phyloP scores from a whole-genome alignment of 2,797 vertebrate genomes.

The Chaunax sp. region DNA sequence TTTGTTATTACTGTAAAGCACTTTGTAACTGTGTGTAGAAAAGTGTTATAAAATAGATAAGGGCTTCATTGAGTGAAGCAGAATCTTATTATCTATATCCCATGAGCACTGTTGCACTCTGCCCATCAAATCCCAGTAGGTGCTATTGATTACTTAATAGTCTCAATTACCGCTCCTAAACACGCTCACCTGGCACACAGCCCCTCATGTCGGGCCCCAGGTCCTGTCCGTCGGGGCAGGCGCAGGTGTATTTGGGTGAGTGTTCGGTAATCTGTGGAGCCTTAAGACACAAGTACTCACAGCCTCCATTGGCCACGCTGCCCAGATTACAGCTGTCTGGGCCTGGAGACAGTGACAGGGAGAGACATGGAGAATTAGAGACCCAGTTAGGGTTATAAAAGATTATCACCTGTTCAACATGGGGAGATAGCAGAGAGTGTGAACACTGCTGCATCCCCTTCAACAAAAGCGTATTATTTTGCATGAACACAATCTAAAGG shows the following conservation, averaged over 20 bases:
- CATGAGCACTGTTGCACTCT: slow-evolving; percentile 3
- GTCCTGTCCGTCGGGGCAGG: slow-evolving; percentile 93
- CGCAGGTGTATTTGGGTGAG: slow-evolving; percentile 96
- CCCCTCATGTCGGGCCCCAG: slow-evolving; percentile 93
- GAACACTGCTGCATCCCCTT: slow-evolving; percentile 18
- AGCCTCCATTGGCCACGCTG: slow-evolving; percentile 91
- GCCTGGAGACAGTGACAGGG: slow-evolving; percentile 77
- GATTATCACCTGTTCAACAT: slow-evolving; percentile 41
- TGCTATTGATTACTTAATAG: slow-evolving; percentile 45
- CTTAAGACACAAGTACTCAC: slow-evolving; percentile 95
- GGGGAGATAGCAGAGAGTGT: slow-evolving; percentile 10
- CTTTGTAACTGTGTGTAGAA: slow-evolving; percentile 2
- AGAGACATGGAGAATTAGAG: slow-evolving; percentile 18
- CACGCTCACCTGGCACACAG: slow-evolving; percentile 88
- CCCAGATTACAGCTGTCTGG: slow-evolving; percentile 93
- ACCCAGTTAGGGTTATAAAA: slow-evolving; percentile 33
- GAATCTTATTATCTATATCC: slow-evolving; percentile 24
- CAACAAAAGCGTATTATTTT: slow-evolving; percentile 14
- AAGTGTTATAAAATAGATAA: neutral
- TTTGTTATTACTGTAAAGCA: neutral
- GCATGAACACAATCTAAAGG: slow-evolving; percentile 8
- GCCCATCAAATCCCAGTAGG: slow-evolving; percentile 28
- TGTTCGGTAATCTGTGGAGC: slow-evolving; percentile 94
- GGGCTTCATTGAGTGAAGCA: slow-evolving; percentile 12
- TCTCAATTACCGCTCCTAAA: slow-evolving; percentile 23